Conservation (phyloP, 2,888 invertebrate species). For the Ochropleura leucogaster region DNA sequence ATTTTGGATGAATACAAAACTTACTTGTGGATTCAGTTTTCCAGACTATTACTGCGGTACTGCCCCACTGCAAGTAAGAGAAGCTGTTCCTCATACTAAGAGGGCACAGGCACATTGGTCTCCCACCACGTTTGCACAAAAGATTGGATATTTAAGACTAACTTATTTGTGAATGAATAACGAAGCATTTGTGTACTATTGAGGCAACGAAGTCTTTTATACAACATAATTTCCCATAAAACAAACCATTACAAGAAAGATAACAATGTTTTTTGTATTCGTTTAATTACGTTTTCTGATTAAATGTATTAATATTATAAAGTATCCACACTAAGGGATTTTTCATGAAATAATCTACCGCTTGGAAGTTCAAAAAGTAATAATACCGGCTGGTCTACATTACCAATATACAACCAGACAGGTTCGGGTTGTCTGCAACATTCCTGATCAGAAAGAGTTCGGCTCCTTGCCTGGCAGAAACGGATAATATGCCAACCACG, state of each 20-base stretch:
- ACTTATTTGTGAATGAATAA: no score
- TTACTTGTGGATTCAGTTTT: no score
- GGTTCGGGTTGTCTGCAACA: slow-evolving; percentile 34
- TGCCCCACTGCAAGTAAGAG: no score
- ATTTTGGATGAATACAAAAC: no score
- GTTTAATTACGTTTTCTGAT: background rate
- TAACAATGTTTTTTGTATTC: background rate
- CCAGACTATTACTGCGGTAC: no score
- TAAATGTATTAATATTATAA: slow-evolving; percentile 11
- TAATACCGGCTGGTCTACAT: slow-evolving; percentile 16
- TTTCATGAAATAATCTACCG: background rate
- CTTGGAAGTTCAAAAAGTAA: slow-evolving; percentile 4
- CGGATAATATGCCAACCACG: slow-evolving; percentile 69
- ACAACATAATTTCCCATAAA: slow-evolving; percentile 2
- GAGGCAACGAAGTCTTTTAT: background rate
- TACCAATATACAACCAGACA: slow-evolving; percentile 3
- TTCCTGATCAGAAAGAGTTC: slow-evolving; percentile 54
- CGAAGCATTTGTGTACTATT: background rate
- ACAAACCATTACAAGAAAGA: background rate
- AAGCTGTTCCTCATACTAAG: no score
- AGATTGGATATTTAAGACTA: no score
- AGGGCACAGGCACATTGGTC: no score
- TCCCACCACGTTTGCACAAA: no score
- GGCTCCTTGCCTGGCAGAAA: slow-evolving; percentile 48
- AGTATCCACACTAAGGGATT: background rate